These are phyloP conservation scores for Coccyzus lansbergi DNA, from an alignment of 2,797 vertebrate genomes.

Conservation along the genomic window DNA sequence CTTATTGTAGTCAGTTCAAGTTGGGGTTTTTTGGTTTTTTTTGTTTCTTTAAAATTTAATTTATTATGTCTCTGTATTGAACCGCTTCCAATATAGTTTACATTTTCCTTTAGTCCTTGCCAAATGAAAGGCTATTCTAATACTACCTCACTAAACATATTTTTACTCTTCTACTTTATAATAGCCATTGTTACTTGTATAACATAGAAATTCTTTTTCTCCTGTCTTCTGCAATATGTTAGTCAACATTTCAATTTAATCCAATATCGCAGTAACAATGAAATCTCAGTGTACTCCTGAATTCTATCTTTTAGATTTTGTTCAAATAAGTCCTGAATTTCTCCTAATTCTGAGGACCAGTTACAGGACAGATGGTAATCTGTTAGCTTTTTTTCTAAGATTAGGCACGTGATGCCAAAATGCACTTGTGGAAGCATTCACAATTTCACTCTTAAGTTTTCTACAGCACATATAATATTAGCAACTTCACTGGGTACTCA, in stretches of 20 bases:
- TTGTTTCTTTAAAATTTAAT: not conserved
- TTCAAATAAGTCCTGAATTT: not conserved
- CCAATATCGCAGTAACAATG: not conserved
- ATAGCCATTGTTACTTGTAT: not conserved
- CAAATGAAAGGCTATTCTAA: not conserved
- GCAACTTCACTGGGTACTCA: not conserved
- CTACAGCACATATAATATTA: not conserved
- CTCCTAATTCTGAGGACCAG: not conserved
- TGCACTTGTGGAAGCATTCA: not conserved
- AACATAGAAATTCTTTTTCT: not conserved
- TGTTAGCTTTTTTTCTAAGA: not conserved
- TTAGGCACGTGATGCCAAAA: not conserved
- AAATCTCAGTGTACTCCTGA: not conserved
- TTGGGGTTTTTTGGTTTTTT: not conserved
- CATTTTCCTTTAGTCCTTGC: not conserved
- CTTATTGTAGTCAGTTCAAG: not conserved
- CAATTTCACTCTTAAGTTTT: not conserved
- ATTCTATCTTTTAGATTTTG: not conserved
- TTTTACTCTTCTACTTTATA: not conserved
- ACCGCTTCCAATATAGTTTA: not conserved
- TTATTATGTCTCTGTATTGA: not conserved
- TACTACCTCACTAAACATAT: not conserved
- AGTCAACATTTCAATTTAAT: not conserved
- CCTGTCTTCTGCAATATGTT: not conserved
- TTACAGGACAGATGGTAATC: not conserved